Conservation (phyloP, 1,140 invertebrate genomes). For the Calliphora vicina region DNA sequence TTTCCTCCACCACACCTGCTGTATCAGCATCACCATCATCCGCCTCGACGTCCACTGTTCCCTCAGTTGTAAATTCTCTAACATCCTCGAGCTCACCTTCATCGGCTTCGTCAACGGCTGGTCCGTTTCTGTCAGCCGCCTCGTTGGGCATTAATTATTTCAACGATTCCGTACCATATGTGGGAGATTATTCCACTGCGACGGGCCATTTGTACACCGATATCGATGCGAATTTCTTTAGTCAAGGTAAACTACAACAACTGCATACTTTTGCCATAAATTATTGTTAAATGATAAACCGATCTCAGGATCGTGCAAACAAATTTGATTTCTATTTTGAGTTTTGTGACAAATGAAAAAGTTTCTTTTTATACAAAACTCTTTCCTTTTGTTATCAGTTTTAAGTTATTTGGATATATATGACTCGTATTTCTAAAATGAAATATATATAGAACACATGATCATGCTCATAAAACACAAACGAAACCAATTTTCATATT, state of each 20-base stretch:
- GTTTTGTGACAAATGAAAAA: too few relatives aligned
- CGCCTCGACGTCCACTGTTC: not conserved
- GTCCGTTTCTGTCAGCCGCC: conserved; percentile 51
- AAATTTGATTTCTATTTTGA: too few relatives aligned
- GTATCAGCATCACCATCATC: not conserved
- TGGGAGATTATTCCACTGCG: conserved; percentile 44
- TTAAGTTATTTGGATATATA: too few relatives aligned
- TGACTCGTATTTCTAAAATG: too few relatives aligned
- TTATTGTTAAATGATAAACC: too few relatives aligned
- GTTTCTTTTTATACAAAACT: too few relatives aligned
- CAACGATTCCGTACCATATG: conserved; percentile 53
- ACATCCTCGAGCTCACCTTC: not conserved
- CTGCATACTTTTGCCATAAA: not conserved
- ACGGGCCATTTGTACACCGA: conserved; percentile 36
- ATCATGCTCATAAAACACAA: too few relatives aligned
- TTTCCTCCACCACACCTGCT: conserved; percentile 43
- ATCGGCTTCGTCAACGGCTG: conserved; percentile 38
- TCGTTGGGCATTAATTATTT: conserved; percentile 58
- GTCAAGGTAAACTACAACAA: conserved; percentile 48
- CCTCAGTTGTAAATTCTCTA: not conserved
- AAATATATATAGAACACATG: too few relatives aligned
- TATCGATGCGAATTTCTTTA: conserved; percentile 61
- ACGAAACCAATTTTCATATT: too few relatives aligned
- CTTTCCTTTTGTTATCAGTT: too few relatives aligned
- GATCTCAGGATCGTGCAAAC: too few relatives aligned